These are phyloP conservation scores for Cosmorhoe ocellata DNA, from an alignment of 2,888 invertebrate species.

Conservation along the genomic window DNA sequence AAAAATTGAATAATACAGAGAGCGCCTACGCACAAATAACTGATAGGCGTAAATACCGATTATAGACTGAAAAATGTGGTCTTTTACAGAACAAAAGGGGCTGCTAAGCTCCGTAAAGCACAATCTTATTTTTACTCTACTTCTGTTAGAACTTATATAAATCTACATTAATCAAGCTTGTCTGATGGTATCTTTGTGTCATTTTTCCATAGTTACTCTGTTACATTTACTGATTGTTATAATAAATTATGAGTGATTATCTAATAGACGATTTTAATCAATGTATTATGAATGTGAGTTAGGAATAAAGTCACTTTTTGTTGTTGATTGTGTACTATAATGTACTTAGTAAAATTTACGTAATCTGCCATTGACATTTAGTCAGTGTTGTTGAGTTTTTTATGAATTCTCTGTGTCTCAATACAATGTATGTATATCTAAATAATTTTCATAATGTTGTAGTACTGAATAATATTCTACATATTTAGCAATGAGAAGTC, in stretches of 20 bases:
- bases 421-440: constrained; percentile 20
- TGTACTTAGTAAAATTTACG: constrained; percentile 19
- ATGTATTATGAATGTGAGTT: constrained; percentile 15
- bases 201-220: too few relatives aligned
- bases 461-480: constrained; percentile 25
- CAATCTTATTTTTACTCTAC: too few relatives aligned
- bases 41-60: too few relatives aligned
- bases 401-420: constrained; percentile 20
- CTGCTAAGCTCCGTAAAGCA: too few relatives aligned
- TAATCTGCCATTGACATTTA: constrained; percentile 18
- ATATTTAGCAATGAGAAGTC: constrained; percentile 30
- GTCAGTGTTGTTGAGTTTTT: constrained; percentile 23
- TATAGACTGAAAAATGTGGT: too few relatives aligned
- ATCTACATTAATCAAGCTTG: too few relatives aligned
- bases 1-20: too few relatives aligned
- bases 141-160: too few relatives aligned
- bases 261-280: constrained; percentile 8
- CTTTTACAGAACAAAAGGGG: too few relatives aligned
- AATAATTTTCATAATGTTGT: constrained; percentile 29
- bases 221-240: not conserved
- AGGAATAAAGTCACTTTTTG: constrained; percentile 12
- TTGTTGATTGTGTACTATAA: constrained; percentile 18
- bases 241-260: not conserved
- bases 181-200: too few relatives aligned
- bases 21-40: too few relatives aligned